Conservation (phyloP, 2,797 vertebrate genomes). For the Ataeniobius toweri region DNA sequence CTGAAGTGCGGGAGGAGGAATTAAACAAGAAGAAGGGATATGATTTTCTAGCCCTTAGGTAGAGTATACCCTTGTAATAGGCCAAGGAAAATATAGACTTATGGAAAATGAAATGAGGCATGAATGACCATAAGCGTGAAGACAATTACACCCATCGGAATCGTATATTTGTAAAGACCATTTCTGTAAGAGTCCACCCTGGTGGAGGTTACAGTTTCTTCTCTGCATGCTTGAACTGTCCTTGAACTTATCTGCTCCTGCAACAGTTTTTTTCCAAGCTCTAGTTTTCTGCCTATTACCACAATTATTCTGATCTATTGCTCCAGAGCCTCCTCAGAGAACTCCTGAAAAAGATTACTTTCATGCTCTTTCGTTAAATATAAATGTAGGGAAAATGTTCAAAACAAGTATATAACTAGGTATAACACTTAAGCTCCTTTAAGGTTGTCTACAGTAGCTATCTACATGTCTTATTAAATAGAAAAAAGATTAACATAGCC, state of each 20-base stretch:
- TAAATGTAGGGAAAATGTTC: neutral
- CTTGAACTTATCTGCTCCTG: slow-evolving; percentile 97
- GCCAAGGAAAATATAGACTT: slow-evolving; percentile 82
- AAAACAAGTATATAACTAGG: neutral
- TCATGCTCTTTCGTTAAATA: slow-evolving; percentile 9
- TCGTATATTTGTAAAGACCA: slow-evolving; percentile 95
- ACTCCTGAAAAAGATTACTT: slow-evolving; percentile 77
- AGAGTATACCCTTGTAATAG: slow-evolving; percentile 77
- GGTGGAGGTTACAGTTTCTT: slow-evolving; percentile 76
- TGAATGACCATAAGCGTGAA: slow-evolving; percentile 91
- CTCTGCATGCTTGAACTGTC: slow-evolving; percentile 95
- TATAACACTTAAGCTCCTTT: neutral
- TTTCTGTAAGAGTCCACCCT: slow-evolving; percentile 77
- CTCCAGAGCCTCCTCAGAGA: slow-evolving; percentile 86
- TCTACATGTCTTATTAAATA: neutral
- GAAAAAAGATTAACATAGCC: neutral
- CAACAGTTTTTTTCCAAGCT: slow-evolving; percentile 97
- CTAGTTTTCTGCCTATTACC: slow-evolving; percentile 93
- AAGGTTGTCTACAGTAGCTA: no score
- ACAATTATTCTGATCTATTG: slow-evolving; percentile 95
- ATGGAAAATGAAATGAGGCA: slow-evolving; percentile 92
- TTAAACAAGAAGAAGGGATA: slow-evolving; percentile 10
- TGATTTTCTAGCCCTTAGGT: slow-evolving; percentile 61
- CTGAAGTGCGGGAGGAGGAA: slow-evolving; percentile 13
- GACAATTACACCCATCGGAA: slow-evolving; percentile 94